Percentiles rank a stretch among this genome's conserved stretches.
phyloP scores from a whole-genome alignment of 2,797 vertebrate genomes.

The Microctenopoma lineatum region DNA sequence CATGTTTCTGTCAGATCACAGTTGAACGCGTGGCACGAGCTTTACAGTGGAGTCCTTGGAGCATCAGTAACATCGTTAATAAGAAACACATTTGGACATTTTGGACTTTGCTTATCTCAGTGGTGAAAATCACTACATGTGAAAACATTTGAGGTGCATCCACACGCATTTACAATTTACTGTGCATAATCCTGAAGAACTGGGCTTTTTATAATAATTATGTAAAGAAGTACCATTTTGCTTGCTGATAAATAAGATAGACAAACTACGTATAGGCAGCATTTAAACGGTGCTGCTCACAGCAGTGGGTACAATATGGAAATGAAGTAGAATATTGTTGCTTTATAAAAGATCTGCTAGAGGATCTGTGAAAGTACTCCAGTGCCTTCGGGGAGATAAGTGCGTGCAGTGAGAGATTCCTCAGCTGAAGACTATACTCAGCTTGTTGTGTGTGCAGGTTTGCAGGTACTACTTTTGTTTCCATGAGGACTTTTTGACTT shows the following conservation, averaged over 20 bases:
- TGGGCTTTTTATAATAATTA: not conserved
- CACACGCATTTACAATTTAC: not conserved
- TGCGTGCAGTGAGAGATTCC: not conserved
- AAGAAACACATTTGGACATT: not conserved
- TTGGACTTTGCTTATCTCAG: not conserved
- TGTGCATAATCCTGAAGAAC: not conserved
- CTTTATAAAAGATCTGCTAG: not conserved
- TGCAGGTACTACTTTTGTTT: slow-evolving; percentile 25
- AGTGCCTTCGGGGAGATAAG: not conserved
- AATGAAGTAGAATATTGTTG: not conserved
- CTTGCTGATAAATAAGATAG: no score
- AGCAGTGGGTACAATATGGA: not conserved
- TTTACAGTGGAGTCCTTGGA: not conserved
- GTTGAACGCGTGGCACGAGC: not conserved
- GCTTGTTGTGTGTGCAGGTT: not conserved
- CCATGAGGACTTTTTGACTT: slow-evolving; percentile 47
- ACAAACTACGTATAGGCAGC: no score
- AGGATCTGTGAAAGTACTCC: not conserved
- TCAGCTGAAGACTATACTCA: not conserved
- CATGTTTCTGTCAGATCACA: not conserved
- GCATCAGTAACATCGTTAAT: not conserved
- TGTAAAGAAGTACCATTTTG: no score
- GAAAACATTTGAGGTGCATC: not conserved
- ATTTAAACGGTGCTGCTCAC: no score
- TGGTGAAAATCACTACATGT: not conserved